phyloP scores from a whole-genome alignment of 2,888 invertebrate species.

The Brachylomia viminalis region DNA sequence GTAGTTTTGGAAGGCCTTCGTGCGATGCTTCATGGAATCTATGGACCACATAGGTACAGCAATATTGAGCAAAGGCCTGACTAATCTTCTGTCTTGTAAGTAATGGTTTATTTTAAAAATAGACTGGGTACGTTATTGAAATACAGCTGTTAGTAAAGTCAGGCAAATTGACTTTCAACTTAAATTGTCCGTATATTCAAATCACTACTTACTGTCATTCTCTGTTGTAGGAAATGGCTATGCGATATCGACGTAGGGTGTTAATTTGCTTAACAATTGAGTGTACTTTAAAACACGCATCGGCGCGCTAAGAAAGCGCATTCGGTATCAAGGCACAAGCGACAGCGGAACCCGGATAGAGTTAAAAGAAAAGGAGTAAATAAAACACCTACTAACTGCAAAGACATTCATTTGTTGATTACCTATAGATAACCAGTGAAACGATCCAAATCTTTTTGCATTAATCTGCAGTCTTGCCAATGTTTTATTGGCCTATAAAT shows the following conservation, averaged over 20 bases:
- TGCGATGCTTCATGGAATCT: background rate
- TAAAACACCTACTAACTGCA: constrained; percentile 5
- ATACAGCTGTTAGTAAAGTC: background rate
- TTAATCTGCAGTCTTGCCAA: no score
- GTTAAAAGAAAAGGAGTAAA: constrained; percentile 5
- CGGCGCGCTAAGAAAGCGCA: background rate
- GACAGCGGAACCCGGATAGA: background rate
- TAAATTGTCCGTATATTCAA: background rate
- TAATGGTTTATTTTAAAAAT: no score
- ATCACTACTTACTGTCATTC: background rate
- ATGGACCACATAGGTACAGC: background rate
- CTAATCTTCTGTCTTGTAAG: background rate
- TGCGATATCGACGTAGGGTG: background rate
- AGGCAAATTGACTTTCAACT: background rate
- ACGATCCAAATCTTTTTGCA: no score
- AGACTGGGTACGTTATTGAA: no score
- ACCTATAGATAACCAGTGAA: background rate
- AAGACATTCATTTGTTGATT: constrained; percentile 10
- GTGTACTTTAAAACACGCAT: background rate
- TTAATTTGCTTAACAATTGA: background rate
- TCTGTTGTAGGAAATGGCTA: background rate
- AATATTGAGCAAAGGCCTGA: background rate
- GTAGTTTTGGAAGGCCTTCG: background rate
- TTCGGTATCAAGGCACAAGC: background rate
- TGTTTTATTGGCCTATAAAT: no score